Evolutionary conservation across 2,888 invertebrate genomes (phyloP), one percentile per base, ranked within the genome.

Genomic region (Drosophila longiperda): DNA sequence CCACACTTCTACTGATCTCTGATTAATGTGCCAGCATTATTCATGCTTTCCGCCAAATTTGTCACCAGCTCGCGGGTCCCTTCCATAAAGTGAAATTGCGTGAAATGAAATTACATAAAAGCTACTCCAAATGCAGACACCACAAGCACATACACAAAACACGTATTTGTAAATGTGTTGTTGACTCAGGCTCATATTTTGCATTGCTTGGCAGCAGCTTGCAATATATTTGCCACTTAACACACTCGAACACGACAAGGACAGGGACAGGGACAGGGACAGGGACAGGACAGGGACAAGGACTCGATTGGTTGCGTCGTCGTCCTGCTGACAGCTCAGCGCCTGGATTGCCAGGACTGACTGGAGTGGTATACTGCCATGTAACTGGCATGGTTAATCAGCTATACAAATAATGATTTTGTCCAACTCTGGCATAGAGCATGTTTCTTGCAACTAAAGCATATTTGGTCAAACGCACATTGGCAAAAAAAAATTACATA

Each of bases 201-300:
- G 53, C 69, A 71, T 57, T 65, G 55, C 73, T 75, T 62, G 66
- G 55, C 67, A 66, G 62, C 65, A 62, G 54, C 72, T 61, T 73
- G 81, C 65, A 71, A 83, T 73, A 81, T 73, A 80, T 77, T 75
- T 75, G 67, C 79, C 64, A 73, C 71, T 71, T 64, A 72, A 36
- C 69, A 66, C 60, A 69, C 49, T 36, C 34, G 52, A 62, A 34
- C 60, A 20, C 29, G 29, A 29, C 29, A 29, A 29, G 29, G 29
- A 29, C 29, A 29, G 6, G 29, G 29, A 29, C 29, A 29, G 29
- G 29, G 29, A 29, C 45, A 33, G 34, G 26, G 26, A 26, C 26
- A 26, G 26, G 26, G 59, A 26, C 23, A 50, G 20, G 20, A 12
- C 45, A 33, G 38, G 20, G 15, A 23, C 26, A 17, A 45, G 23